phyloP scores from a whole-genome alignment of 1,140 invertebrate genomes.

The Heliconius himera region DNA sequence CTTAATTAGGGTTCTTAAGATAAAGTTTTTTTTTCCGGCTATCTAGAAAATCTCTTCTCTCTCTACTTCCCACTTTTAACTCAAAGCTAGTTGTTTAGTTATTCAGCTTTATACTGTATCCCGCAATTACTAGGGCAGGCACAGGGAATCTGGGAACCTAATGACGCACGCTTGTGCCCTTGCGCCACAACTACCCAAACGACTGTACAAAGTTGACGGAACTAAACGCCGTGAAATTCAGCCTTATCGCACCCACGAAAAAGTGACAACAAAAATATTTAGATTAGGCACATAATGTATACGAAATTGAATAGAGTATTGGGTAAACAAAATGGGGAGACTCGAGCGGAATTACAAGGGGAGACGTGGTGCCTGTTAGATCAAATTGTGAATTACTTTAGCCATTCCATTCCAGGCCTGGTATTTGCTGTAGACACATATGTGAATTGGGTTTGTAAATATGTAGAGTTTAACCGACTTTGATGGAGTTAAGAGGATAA shows the following conservation, averaged over 20 bases:
- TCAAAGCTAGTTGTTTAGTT: too few relatives aligned
- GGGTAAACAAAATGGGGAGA: not conserved
- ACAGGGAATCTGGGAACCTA: too few relatives aligned
- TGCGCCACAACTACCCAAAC: too few relatives aligned
- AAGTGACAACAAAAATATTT: not conserved
- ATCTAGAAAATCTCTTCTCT: too few relatives aligned
- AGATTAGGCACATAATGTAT: not conserved
- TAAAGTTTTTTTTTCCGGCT: too few relatives aligned
- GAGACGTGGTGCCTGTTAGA: conserved; percentile 22
- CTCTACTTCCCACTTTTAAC: too few relatives aligned
- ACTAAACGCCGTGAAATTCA: too few relatives aligned
- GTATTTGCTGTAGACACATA: not conserved
- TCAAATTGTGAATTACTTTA: conserved; percentile 23
- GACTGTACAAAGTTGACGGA: too few relatives aligned
- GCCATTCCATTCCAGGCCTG: not conserved
- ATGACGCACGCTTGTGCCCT: too few relatives aligned
- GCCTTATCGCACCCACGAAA: not conserved
- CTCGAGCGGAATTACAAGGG: not conserved
- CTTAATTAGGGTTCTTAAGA: too few relatives aligned
- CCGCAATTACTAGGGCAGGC: too few relatives aligned
- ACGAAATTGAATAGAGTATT: conserved; percentile 2
- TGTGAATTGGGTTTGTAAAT: not conserved
- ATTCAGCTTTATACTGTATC: too few relatives aligned
- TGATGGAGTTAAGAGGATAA: not conserved
- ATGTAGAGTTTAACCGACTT: not conserved